Evolutionary conservation across 2,888 invertebrate species (phyloP).

Genomic region (Petrophora chlorosata): DNA sequence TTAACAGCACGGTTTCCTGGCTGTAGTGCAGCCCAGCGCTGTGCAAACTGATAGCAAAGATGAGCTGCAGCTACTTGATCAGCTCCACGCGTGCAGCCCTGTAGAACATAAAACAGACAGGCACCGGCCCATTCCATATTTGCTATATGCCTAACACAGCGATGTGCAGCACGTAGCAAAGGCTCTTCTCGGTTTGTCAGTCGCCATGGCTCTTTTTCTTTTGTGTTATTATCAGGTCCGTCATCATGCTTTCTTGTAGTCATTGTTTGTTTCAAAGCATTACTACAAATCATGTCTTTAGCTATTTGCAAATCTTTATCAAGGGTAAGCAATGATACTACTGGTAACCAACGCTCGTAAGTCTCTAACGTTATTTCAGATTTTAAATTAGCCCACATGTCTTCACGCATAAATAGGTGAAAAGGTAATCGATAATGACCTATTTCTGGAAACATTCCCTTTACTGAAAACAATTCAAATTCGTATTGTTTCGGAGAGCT

Average conservation of each 20-base stretch:
- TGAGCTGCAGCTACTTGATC: conserved; percentile 81
- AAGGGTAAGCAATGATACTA: conserved; percentile 66
- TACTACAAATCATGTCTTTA: conserved; percentile 81
- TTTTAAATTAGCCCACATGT: conserved; percentile 80
- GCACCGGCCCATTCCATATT: conserved; percentile 83
- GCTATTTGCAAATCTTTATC: conserved; percentile 74
- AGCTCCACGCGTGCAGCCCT: conserved; percentile 78
- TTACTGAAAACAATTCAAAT: conserved; percentile 76
- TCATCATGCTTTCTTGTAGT: conserved; percentile 67
- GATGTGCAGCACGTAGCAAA: conserved; percentile 73
- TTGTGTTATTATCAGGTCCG: conserved; percentile 48
- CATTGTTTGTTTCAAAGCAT: conserved; percentile 81
- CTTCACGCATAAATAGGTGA: conserved; percentile 74
- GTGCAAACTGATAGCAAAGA: conserved; percentile 79
- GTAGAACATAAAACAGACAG: conserved; percentile 77
- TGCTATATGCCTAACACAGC: conserved; percentile 75
- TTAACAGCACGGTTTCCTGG: conserved; percentile 76
- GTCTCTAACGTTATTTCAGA: conserved; percentile 79
- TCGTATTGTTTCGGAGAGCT: conserved; percentile 77
- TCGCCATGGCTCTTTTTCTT: conserved; percentile 71
- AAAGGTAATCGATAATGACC: conserved; percentile 78
- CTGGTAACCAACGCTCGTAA: conserved; percentile 76
- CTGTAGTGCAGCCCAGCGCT: conserved; percentile 75
- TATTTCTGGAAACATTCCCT: conserved; percentile 79
- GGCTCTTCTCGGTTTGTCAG: conserved; percentile 72